Percentiles rank a stretch among this genome's conserved stretches.
These are phyloP conservation scores for Enteromius paludinosus DNA, from an alignment of 2,797 vertebrate species.

Conservation along the genomic window DNA sequence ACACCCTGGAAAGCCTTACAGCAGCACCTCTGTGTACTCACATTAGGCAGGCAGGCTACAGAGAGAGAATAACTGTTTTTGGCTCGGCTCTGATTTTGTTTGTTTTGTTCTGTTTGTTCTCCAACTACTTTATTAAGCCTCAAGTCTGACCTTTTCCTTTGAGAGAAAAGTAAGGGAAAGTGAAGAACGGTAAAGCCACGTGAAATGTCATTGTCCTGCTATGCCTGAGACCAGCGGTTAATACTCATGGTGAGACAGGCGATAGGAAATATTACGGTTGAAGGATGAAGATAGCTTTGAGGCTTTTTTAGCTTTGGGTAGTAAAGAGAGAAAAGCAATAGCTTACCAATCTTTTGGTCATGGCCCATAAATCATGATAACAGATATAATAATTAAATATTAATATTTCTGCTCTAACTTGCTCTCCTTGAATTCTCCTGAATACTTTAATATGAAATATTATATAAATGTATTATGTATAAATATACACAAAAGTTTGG, in stretches of 20 bases:
- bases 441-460: not conserved
- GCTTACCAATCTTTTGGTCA: conserved; percentile 59
- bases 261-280: not conserved
- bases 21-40: conserved; percentile 53
- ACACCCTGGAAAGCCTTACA: conserved; percentile 61
- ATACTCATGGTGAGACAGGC: conserved; percentile 20
- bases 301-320: conserved; percentile 9
- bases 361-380: conserved; percentile 66
- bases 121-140: conserved; percentile 32
- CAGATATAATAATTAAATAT: not conserved
- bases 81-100: conserved; percentile 27
- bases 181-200: conserved; percentile 18
- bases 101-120: conserved; percentile 32
- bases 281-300: not conserved
- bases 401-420: not conserved
- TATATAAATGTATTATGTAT: not conserved
- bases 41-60: conserved; percentile 45
- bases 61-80: conserved; percentile 35
- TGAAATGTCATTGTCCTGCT: conserved; percentile 39
- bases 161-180: conserved; percentile 32
- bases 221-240: conserved; percentile 15
- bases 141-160: conserved; percentile 40
- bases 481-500: not conserved
- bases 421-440: no score
- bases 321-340: conserved; percentile 3